Evolutionary conservation across 2,797 vertebrate genomes (phyloP).

Genomic region (Megaceryle alcyon): DNA sequence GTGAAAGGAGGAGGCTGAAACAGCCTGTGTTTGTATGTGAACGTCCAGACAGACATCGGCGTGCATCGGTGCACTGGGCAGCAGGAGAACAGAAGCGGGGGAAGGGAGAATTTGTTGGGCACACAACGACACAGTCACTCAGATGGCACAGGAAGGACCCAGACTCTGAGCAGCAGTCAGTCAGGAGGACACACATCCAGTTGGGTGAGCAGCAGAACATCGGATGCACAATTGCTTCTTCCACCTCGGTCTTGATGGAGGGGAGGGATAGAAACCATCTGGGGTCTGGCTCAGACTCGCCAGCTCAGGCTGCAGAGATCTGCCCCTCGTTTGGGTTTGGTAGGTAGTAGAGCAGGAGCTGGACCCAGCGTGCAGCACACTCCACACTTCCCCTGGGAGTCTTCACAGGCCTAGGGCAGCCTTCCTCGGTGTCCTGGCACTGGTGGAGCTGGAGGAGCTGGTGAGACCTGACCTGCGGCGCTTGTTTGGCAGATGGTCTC

Average conservation of each 20-base stretch:
- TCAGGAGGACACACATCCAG: not conserved
- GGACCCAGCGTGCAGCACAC: fast-evolving
- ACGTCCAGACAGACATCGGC: fast-evolving
- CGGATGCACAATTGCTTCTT: not conserved
- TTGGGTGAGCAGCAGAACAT: fast-evolving
- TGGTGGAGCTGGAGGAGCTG: not conserved
- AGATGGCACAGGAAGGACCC: not conserved
- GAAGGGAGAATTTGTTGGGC: not conserved
- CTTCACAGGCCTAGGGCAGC: fast-evolving
- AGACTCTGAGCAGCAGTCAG: fast-evolving
- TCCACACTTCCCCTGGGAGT: fast-evolving
- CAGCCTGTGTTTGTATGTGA: fast-evolving
- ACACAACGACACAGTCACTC: fast-evolving
- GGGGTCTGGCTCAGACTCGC: not conserved
- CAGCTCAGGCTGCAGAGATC: not conserved
- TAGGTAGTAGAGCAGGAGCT: not conserved
- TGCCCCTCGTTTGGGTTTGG: not conserved
- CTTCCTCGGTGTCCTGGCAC: not conserved
- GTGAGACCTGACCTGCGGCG: not conserved
- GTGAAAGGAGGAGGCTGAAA: not conserved
- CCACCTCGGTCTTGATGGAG: fast-evolving
- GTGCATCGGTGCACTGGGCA: fast-evolving
- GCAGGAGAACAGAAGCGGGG: not conserved
- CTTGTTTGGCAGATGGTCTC: not conserved
- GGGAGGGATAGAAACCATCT: not conserved